Evolutionary conservation across 2,888 invertebrate genomes (phyloP).

Genomic region (Microctonus brassicae): DNA sequence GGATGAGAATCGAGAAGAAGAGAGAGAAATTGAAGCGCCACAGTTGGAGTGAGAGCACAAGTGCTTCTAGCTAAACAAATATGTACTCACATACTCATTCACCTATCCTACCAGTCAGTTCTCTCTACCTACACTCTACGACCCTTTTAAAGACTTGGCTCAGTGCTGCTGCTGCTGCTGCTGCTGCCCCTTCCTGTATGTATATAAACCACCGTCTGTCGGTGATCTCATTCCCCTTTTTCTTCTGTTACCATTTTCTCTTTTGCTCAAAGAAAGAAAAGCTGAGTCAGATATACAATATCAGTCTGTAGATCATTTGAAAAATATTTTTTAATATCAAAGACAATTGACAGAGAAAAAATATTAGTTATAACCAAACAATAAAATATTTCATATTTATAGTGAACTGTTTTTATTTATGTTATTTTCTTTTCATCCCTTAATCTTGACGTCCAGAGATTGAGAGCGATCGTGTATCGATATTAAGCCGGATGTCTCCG

Average conservation of each 20-base stretch:
- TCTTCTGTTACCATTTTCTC: conserved; percentile 11
- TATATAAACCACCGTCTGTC: conserved; percentile 30
- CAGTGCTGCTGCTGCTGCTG: background rate
- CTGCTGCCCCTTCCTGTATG: conserved; percentile 1
- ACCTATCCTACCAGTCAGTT: conserved; percentile 63
- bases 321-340: background rate
- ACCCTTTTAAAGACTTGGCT: conserved; percentile 37
- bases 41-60: conserved; percentile 55
- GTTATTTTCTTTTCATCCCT: background rate
- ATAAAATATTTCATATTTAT: background rate
- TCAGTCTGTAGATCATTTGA: background rate
- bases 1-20: conserved; percentile 26
- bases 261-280: background rate
- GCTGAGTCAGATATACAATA: background rate
- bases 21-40: conserved; percentile 40
- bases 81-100: conserved; percentile 69
- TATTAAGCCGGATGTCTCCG: conserved; percentile 31
- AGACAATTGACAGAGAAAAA: background rate
- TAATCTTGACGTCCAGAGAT: background rate
- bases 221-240: conserved; percentile 28
- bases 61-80: conserved; percentile 69
- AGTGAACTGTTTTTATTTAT: background rate
- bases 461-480: conserved; percentile 24
- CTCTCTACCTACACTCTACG: conserved; percentile 53
- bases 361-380: background rate